Evolutionary conservation across 2,113 vertebrate species (phyloP), one percentile per base, ranked within the genome.

Genomic region (Haemorhous mexicanus): DNA sequence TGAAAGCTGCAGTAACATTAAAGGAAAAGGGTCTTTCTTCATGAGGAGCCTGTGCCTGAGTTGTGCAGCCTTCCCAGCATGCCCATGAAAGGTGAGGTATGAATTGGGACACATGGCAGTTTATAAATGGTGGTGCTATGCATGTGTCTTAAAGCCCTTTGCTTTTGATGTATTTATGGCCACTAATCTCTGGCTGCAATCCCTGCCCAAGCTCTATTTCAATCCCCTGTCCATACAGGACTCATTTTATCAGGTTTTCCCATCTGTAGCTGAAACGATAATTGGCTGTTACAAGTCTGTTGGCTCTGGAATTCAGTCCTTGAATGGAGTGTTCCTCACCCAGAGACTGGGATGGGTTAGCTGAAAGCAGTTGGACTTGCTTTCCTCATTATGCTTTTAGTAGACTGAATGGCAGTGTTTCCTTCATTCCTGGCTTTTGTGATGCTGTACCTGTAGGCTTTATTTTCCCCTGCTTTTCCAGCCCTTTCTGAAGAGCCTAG

Each of bases 231-330:
- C 91, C 90, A 37, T 88, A 85, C 58, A 91, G 87, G 47, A 89
- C 76, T 96, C 73, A 70, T 94, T 95, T 97, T 95, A 95, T 96
- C 92, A 91, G 89, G 78, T 93, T 97, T 97, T 95, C 76, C 92
- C 93, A 92, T 95, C 93, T 93, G 79, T 83, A 91, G 88, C 50
- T 93, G 41, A 90, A 95, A 90, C 0, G 8, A 77, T 95, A 93
- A 96, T 93, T 90, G 91, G 82, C 90, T 91, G 78, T 82, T 93
- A 84, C 39, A 81, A 89, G 87, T 74, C 95, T 94, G 84, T 90
- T 62, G 6, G 83, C 75, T 81, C 90, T 91, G 91, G 82, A 96
- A 96, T 95, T 93, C 84, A 86, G 90, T 89, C 88, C 86, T 93
- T 96, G 93, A 95, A 91, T 87, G 79, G 85, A 93, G 79, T 2